Evolutionary conservation across 2,888 invertebrate species (phyloP).

Genomic region (Eupithecia inturbata): DNA sequence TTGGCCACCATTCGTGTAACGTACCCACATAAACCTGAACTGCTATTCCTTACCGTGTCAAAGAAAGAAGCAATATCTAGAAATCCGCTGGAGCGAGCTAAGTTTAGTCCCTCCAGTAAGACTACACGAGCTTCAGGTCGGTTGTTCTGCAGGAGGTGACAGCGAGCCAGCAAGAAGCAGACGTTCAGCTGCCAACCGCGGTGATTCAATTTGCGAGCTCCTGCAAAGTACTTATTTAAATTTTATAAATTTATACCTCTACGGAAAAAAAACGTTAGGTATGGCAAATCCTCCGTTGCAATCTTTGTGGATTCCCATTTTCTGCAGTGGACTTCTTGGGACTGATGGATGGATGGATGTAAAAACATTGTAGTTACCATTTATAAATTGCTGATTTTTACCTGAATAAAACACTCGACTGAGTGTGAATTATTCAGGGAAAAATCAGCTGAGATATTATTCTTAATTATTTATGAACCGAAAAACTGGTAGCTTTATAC

Average conservation of each 20-base stretch:
- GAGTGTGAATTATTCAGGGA: no score
- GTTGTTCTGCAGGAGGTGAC: slow-evolving; percentile 74
- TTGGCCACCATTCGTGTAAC: background rate
- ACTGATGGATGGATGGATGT: no score
- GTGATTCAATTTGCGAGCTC: slow-evolving; percentile 63
- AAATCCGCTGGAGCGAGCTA: slow-evolving; percentile 59
- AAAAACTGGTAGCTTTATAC: no score
- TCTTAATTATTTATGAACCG: no score
- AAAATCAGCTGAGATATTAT: no score
- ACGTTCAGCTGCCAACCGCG: slow-evolving; percentile 71
- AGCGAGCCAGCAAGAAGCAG: slow-evolving; percentile 70
- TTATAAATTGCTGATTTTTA: no score
- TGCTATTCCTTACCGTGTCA: slow-evolving; percentile 63
- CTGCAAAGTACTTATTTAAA: slow-evolving; percentile 47
- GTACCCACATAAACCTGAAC: background rate
- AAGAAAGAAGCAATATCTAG: slow-evolving; percentile 69
- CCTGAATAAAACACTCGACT: no score
- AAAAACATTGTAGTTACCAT: no score
- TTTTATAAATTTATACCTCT: background rate
- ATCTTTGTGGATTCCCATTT: no score
- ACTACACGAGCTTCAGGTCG: slow-evolving; percentile 72
- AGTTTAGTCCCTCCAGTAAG: slow-evolving; percentile 62
- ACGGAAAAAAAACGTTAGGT: no score
- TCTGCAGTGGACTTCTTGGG: no score
- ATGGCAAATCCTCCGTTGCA: no score